Evolutionary conservation across 2,797 vertebrate genomes (phyloP), one percentile per base, ranked within the genome.

Genomic region (Peromyscus attwateri): DNA sequence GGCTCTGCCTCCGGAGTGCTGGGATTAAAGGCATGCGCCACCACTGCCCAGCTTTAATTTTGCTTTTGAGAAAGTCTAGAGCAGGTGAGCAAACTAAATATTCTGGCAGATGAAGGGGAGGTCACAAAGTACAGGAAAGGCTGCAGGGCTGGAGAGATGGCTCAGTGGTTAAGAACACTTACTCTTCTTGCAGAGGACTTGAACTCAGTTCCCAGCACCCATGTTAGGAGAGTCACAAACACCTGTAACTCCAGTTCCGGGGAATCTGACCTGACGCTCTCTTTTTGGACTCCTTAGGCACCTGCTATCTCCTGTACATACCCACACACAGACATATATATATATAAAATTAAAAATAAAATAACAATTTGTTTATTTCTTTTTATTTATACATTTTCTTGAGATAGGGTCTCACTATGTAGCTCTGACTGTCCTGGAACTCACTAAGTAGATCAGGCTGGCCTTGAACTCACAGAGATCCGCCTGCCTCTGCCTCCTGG

Each of bases 21-120:
- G 25, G 46, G 19, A 49, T 49, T 49, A 49, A 49, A 9, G 49
- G 49, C 10, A 9, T 11, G 10, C 49, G 1, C 10, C 49, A 49
- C 49, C 49, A 49, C 49, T 11, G 49, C 49, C 49, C 1, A 1
- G 49, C 49, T 82, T 96, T 91, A n/a, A 9, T 82, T 93, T 87
- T 82, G 25, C 10, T 90, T 97, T 93, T 91, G 43, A 81, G 46
- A 93, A 25, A 93, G 9, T 82, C 62, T 79, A 90, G 23, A 93
- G 73, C 80, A 89, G 49, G 70, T 81, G 73, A 95, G 43, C 71
- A 85, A 89, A 91, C 40, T 62, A 66, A 81, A 83, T 84, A 81
- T 89, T 91, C 19, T 84, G 87, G 29, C 55, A 92, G n/a, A 70
- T 27, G 84, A 83, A 29, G 79, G 52, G 80, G 80, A 82, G 87